A percentile compares a stretch with the other conserved stretches of the same genome.
Evolutionary conservation across 2,888 invertebrate species (phyloP).

Genomic region (Tenthredo scrophulariae): DNA sequence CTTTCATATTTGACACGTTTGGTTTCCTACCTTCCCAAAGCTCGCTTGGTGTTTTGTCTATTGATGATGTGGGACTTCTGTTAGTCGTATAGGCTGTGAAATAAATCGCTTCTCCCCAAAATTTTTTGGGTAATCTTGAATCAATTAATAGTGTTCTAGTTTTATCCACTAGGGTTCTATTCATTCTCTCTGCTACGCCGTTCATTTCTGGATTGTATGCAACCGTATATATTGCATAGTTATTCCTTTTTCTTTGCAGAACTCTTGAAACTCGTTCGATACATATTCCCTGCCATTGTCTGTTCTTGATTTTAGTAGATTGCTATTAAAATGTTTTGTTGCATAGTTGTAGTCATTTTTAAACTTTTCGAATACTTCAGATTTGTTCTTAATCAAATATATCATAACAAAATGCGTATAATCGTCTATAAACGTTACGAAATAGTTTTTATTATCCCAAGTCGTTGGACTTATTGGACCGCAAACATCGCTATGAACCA

Average conservation of each 20-base stretch:
- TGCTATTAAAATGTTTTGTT: constrained; percentile 47
- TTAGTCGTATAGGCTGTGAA: constrained; percentile 53
- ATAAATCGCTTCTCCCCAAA: constrained; percentile 56
- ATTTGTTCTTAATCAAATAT: constrained; percentile 54
- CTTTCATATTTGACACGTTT: constrained; percentile 51
- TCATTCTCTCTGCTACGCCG: constrained; percentile 57
- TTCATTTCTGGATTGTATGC: constrained; percentile 57
- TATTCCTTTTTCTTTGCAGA: constrained; percentile 57
- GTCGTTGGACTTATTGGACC: constrained; percentile 55
- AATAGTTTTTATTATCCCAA: constrained; percentile 55
- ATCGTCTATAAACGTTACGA: constrained; percentile 57
- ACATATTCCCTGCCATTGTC: constrained; percentile 57
- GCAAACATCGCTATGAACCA: constrained; percentile 55
- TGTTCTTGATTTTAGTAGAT: constrained; percentile 51
- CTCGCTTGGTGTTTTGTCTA: constrained; percentile 53
- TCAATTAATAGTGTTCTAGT: constrained; percentile 56
- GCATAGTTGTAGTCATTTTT: constrained; percentile 50
- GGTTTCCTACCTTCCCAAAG: constrained; percentile 55
- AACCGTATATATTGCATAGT: constrained; percentile 53
- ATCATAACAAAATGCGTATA: constrained; percentile 56
- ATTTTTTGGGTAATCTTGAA: constrained; percentile 53
- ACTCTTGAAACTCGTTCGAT: neutral
- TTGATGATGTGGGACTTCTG: constrained; percentile 36
- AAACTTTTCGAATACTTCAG: constrained; percentile 55
- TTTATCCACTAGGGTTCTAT: constrained; percentile 56